Evolutionary conservation across 2,113 vertebrate genomes (phyloP), one percentile per base, ranked within the genome.

Genomic region (Corvus cornix): DNA sequence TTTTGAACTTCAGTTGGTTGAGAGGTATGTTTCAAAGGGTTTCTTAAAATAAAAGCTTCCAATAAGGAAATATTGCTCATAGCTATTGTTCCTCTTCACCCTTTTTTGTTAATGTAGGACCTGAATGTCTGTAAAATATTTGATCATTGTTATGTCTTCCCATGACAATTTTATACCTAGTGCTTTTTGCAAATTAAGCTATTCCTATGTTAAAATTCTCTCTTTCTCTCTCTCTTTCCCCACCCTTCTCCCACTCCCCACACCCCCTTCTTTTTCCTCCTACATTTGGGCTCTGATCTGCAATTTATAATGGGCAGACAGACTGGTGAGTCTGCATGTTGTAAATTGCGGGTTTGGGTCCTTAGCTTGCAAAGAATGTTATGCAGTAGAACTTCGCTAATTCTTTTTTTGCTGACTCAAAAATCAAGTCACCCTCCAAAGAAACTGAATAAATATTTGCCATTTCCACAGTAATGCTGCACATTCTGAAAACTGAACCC

Each of bases 301-400:
- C 96, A 97, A 96, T 96, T 96, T 97, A 96, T 95, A 96, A 96
- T 87, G 95, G 91, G 95, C 93, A 96, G 94, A 95, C 94, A 95
- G 93, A 87, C 87, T 93, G 89, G 96, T 97, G 96, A 96, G 96
- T 96, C 96, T 93, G 95, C 95, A 94, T 96, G 96, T 96, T 96
- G 95, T 97, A 96, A 96, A 97, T 96, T 97, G 96, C 63, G 90
- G 94, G 94, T 96, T 96, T 91, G 83, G 89, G 91, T 96, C 95
- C 93, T 95, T 93, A 97, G 95, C 90, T 97, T 96, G 95, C 95
- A 96, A 79, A 93, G 68, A 95, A 87, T 87, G 77, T 95, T 93
- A 89, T 11, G 95, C 93, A 94, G 87, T 95, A 95, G 93, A 96
- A 96, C 94, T 95, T 96, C 86, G 96, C 95, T 96, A 89, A 85